Conservation (phyloP, 1,140 invertebrate genomes). For the Penaeus chinensis region DNA sequence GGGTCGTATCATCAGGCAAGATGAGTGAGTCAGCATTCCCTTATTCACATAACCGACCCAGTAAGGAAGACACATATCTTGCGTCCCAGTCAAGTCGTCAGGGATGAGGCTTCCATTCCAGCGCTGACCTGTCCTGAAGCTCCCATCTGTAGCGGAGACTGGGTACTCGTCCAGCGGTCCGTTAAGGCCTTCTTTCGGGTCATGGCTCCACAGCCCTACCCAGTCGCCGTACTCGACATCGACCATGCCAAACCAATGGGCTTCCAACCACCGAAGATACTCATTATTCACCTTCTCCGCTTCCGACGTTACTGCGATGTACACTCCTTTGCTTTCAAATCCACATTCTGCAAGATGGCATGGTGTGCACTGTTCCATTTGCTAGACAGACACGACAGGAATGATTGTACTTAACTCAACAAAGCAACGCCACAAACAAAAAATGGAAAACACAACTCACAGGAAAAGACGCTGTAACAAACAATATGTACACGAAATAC, state of each 20-base stretch:
- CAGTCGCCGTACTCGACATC: slow-evolving; percentile 46
- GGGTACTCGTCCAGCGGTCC: slow-evolving; percentile 23
- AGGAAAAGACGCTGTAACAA: no score
- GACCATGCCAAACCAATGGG: slow-evolving; percentile 63
- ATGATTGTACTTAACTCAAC: not conserved
- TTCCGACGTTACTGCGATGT: slow-evolving; percentile 46
- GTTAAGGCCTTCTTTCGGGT: slow-evolving; percentile 34
- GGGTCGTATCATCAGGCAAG: slow-evolving; percentile 71
- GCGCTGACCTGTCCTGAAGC: slow-evolving; percentile 36
- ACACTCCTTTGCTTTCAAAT: slow-evolving; percentile 34
- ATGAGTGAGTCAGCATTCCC: slow-evolving; percentile 52
- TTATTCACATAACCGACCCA: slow-evolving; percentile 66
- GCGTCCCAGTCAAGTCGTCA: slow-evolving; percentile 24
- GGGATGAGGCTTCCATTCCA: slow-evolving; percentile 60
- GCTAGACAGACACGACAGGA: not conserved
- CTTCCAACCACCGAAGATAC: slow-evolving; percentile 61
- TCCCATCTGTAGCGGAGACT: slow-evolving; percentile 42
- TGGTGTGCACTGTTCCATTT: not conserved
- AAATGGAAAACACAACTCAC: no score
- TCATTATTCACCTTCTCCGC: slow-evolving; percentile 29
- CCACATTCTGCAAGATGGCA: slow-evolving; percentile 46
- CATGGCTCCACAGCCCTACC: slow-evolving; percentile 60
- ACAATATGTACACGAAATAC: no score
- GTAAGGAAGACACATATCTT: slow-evolving; percentile 65
- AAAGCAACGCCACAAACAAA: no score